Conservation (phyloP, 2,113 vertebrate genomes). For the Burhinus oedicnemus region DNA sequence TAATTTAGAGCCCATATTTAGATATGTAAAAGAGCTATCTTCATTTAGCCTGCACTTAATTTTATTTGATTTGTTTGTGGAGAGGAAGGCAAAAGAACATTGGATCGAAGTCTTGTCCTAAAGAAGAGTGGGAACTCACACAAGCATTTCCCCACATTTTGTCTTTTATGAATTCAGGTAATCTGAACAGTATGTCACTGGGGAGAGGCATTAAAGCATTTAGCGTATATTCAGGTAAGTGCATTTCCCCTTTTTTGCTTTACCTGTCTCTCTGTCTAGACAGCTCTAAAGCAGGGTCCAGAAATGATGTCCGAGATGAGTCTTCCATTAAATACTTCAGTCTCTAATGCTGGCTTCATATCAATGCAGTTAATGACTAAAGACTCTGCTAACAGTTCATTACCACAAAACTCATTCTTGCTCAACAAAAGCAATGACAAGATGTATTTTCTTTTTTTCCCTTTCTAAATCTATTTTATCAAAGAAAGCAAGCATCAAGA, state of each 20-base stretch:
- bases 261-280: neutral
- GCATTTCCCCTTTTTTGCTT: neutral
- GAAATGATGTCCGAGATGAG: neutral
- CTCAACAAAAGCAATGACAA: slow-evolving; percentile 1
- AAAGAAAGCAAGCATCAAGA: neutral
- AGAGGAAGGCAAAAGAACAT: neutral
- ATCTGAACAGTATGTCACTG: neutral
- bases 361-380: neutral
- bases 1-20: neutral
- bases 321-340: neutral
- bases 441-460: neutral
- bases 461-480: neutral
- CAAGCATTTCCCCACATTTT: neutral
- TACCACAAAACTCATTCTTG: neutral
- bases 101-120: neutral
- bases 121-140: neutral
- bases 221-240: neutral
- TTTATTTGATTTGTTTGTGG: neutral
- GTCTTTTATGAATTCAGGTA: neutral
- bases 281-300: neutral
- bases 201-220: neutral
- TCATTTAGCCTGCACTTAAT: neutral
- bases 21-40: neutral
- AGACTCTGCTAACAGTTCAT: neutral
- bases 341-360: neutral